Base-by-base conservation (phyloP, 2,113 vertebrate species). In the Martes martes region DNA sequence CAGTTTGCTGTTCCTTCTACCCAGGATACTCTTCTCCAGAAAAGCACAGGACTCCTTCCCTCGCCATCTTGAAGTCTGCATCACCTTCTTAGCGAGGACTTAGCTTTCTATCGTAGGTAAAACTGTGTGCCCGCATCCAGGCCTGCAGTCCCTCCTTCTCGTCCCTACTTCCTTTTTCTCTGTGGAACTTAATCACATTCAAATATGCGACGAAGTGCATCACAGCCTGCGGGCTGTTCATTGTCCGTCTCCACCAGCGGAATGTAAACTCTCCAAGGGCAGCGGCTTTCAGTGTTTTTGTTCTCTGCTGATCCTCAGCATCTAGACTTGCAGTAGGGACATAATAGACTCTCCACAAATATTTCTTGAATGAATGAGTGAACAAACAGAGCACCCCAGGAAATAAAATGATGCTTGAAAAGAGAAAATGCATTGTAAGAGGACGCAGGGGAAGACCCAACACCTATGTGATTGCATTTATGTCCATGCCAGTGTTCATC, bases 81-180 rank as follows among this genome's bases (percentile, higher is more conserved):
- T 26, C 28, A 74, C 57, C 9, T 61, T 69, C 59, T 84, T 45
- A 9, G 33, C 11, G 55, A 95, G 21, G 33, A 0, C n/a, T 6
- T 14, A 28, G 57, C 11, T 42, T 19, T 39, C 23, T 39, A 42
- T 16, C 9, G 9, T 55, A 16, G 19, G 31, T 63, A 74, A 81
- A 82, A 31, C 0, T 4, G 9, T 19, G 2, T 10, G 7, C 55
- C 36, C 3, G 6, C 2, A 21, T 8, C 1, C 14, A 79, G 16
- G 18, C 7, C 39, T 21, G 11, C 0, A 24, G 33, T 39, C 31
- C 42, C 36, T 55, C 23, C 78, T 89, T 73, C 5, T 59, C 55
- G 13, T n/a, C 10, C 9, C 15, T 55, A n/a, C 19, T 47, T 52
- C 33, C 28, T 39, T 82, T 65, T 6, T 45, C 3, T 50, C 45